Conservation (phyloP, 2,888 invertebrate genomes). For the Enchytraeus crypticus region DNA sequence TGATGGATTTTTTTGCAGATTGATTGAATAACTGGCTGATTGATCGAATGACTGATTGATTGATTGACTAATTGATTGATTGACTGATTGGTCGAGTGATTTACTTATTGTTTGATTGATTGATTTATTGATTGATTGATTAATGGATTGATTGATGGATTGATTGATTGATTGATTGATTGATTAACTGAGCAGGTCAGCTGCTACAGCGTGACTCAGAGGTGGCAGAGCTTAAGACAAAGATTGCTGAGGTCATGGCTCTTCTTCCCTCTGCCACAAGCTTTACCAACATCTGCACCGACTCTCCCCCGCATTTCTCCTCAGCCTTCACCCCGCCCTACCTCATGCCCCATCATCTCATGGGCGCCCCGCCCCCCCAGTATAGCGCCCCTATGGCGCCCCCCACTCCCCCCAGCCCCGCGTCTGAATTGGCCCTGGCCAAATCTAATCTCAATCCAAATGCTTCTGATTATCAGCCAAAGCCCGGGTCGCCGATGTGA, state of each 20-base stretch:
- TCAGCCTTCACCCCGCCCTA: conserved; percentile 27
- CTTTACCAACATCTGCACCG: conserved; percentile 22
- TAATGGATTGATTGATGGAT: too few relatives aligned
- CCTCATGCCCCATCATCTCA: neutral
- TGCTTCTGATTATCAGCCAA: conserved; percentile 79
- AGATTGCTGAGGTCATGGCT: conserved; percentile 84
- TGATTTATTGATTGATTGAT: too few relatives aligned
- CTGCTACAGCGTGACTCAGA: conserved; percentile 80
- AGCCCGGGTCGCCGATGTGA: neutral
- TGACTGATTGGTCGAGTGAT: too few relatives aligned
- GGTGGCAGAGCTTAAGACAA: conserved; percentile 77
- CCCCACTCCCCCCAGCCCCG: conserved; percentile 1
- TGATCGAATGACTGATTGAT: too few relatives aligned
- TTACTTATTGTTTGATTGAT: too few relatives aligned
- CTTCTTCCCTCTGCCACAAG: conserved; percentile 62
- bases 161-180: too few relatives aligned
- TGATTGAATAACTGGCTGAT: too few relatives aligned
- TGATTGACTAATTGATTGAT: too few relatives aligned
- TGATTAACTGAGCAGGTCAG: conserved; percentile 65
- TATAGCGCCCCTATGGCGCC: conserved; percentile 27
- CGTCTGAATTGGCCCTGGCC: conserved; percentile 31
- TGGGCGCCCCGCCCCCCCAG: neutral
- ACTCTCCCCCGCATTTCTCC: conserved; percentile 25
- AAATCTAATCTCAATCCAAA: conserved; percentile 71
- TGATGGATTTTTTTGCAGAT: too few relatives aligned